Percentiles rank a stretch among this genome's conserved stretches.
Evolutionary conservation across 1,140 invertebrate genomes (phyloP).

Genomic region (Lepeophtheirus salmonis): DNA sequence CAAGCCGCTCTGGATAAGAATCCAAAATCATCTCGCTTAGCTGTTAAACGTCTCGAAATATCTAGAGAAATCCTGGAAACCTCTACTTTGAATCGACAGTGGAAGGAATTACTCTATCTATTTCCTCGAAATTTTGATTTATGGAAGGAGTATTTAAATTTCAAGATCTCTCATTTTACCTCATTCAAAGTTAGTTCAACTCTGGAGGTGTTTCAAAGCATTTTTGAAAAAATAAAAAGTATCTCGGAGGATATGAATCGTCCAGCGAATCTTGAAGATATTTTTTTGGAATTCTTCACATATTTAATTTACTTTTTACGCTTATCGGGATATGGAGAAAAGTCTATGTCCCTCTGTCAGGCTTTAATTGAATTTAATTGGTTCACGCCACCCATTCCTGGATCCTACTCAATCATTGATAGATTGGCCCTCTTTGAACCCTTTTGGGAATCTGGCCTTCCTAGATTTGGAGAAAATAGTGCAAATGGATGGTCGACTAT

Average conservation of each 20-base stretch:
- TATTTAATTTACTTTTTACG: slow-evolving; percentile 28
- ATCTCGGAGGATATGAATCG: slow-evolving; percentile 22
- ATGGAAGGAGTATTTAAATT: slow-evolving; percentile 30
- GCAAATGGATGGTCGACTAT: slow-evolving; percentile 29
- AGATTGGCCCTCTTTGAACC: slow-evolving; percentile 29
- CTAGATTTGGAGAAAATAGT: slow-evolving; percentile 31
- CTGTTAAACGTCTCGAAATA: slow-evolving; percentile 28
- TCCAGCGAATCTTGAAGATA: slow-evolving; percentile 22
- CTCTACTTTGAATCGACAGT: slow-evolving; percentile 27
- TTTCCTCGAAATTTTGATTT: slow-evolving; percentile 28
- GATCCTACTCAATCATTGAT: slow-evolving; percentile 20
- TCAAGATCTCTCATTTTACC: slow-evolving; percentile 27
- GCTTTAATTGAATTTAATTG: slow-evolving; percentile 33
- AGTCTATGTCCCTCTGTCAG: slow-evolving; percentile 31
- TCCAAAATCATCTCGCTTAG: slow-evolving; percentile 27
- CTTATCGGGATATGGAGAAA: slow-evolving; percentile 31
- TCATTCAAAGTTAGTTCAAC: slow-evolving; percentile 27
- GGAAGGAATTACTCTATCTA: slow-evolving; percentile 30
- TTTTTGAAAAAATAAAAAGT: slow-evolving; percentile 25
- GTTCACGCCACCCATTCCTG: slow-evolving; percentile 22
- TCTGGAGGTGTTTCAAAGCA: slow-evolving; percentile 28
- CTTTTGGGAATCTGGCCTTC: slow-evolving; percentile 33
- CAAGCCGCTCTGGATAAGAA: slow-evolving; percentile 32
- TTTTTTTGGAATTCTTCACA: slow-evolving; percentile 27
- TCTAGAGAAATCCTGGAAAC: slow-evolving; percentile 26